Evolutionary conservation across 2,888 invertebrate genomes (phyloP), one percentile per base, ranked within the genome.

Genomic region (Philereme transversata): DNA sequence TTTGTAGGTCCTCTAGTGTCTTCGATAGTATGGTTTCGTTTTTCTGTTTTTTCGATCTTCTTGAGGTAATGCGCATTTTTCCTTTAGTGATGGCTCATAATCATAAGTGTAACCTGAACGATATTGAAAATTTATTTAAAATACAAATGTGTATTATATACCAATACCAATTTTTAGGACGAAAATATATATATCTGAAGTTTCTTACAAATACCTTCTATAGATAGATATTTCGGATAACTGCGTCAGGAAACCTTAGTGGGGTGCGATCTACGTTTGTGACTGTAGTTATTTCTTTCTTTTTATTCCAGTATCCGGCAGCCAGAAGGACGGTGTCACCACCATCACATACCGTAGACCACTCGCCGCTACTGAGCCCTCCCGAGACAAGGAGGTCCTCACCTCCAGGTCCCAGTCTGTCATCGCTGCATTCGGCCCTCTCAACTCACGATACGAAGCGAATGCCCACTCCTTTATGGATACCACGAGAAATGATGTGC

Each of bases 371-470:
- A 95, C 94, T 69, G 97, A 97, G 72, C 93, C 96, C 0, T 88
- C 93, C 41, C 95, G 95, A 66, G 97, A 97, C 84, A 92, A 93
- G 69, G 94, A 95, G 67, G 94, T 97, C 53, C 93, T 95, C 0
- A 91, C 93, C 3, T 93, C 95, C 34, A 90, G 95, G 0, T 95
- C 96, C 38, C 95, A 96, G 34, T 96, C 95, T 35, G 95, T 98
- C 4, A 96, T 98, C 56, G 97, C 97, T 0, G 98, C 98, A 4
- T 96, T 98, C 71, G 98, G 98, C 0, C 96, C 96, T 0, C 90
- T 98, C 38, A 97, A 97, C 90, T 93, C 94, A 0, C 88, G 95
- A 55, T 95, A 95, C 71, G 97, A 98, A 81, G 97, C 97, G 5
- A 97, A 97, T 75, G 96, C 97, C 0, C 98, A 98, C 82, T 94